Base-by-base conservation (phyloP, 2,888 invertebrate species). In the Nemoura dubitans region DNA sequence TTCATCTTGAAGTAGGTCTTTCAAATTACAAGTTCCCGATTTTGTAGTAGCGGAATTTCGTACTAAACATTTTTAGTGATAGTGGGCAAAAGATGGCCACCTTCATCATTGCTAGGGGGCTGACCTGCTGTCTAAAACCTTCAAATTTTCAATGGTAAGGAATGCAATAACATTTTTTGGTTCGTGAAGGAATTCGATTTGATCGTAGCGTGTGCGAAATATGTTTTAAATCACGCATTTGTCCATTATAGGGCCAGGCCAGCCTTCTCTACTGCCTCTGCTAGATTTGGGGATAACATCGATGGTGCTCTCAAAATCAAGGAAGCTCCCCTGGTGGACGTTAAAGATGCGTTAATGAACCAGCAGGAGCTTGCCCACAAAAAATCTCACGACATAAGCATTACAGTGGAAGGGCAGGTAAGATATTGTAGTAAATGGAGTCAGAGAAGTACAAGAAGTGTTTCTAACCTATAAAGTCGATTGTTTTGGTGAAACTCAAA, bases 341-440 rank as follows among this genome's bases (percentile, higher is more conserved):
- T 90, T 82, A 93, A 94, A 84, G 91, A 93, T 88, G 91, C 93
- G 28, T 89, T 94, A 27, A 90, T 93, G 59, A 90, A 92, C 84
- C 92, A 93, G 0, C 93, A 93, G 85, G 93, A 94, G 89, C 88
- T 91, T 0, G 91, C 91, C 83, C 92, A 93, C 85, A 90, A 90
- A 87, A 92, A 92, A 89, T 91, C 91, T 84, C 90, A 94, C 89
- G 92, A 94, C 87, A 92, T 92, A 86, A 92, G 92, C 81, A 95
- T 95, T 90, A 91, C 92, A 42, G 93, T 95, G 10, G 92, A 94
- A 82, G 91, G 91, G 16, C 92, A 92, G 89, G 95, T 94, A 91
- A 89, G 89, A 90, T 30, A 78, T 80, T 42, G 85, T 86, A 16
- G 36, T 21, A 7, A 76, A 80, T 77, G 80, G 83, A 85, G 36